Base-by-base conservation (phyloP, 2,113 vertebrate species). In the Australoheros scitulus region DNA sequence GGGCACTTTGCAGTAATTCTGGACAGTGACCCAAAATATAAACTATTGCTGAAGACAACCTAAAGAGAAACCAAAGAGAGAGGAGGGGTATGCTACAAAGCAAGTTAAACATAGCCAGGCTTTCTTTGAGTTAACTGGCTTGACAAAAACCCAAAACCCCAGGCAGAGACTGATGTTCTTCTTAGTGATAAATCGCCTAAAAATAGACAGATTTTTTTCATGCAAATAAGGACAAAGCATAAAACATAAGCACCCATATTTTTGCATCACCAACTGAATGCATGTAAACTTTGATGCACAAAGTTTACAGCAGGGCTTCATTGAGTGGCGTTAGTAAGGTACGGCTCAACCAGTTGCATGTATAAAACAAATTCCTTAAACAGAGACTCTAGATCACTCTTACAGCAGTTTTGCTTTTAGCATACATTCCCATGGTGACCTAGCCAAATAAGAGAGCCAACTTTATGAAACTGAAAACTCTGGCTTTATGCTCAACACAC, bases 1-100 rank as follows among this genome's bases (percentile, higher is more conserved):
- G 26, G 38, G 15, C 15, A 50, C 24, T 29, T 70, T 70, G 43
- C 65, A 50, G 15, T 50, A 50, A 50, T 50, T 50, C 65, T 70
- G 43, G 50, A 72, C 20, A 32, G 26, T n/a, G 50, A 32, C 47
- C 65, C 47, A 72, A 72, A 70, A 29, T 20, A 55, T 72, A 70
- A 34, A 34, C 6, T 34, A 7, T 70, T 0, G 43, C 24, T 70
- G 24, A 3, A 43, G 47, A 70, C 65, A 70, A 50, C 22, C 24
- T 15, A 50, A 70, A 50, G 0, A 70, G 1, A 70, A 50, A 70
- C 0, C 5, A 0, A 47, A 50, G 9, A 29, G 10, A 70, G 43
- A 50, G 24, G 9, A 50, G 43, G 43, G 65, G 9, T 50, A 24
- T 50, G 24, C 41, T 43, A 70, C 5, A 0, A 70, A 70, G 24